Base-by-base conservation (phyloP, 2,888 invertebrate species). In the Himalopsyche tibetana region DNA sequence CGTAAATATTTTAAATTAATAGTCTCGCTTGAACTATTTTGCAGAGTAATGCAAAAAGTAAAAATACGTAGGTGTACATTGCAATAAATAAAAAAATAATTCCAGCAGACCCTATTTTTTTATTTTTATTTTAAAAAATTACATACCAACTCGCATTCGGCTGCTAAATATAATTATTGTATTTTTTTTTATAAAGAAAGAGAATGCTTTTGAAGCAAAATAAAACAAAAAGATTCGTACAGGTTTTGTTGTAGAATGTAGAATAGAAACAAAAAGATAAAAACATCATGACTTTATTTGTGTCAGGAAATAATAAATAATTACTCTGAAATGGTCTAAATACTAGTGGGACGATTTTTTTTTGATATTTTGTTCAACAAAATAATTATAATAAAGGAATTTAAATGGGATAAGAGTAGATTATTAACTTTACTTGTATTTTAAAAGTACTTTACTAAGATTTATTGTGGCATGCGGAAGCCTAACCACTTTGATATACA, bases 1-100 rank as follows among this genome's bases (percentile, higher is more conserved):
- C 19, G 42, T 80, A 80, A 80, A 80, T 80, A 80, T 80, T 80
- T 80, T 11, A 80, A 80, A 80, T 80, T 80, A 42, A 80, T 80
- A n/a, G 80, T 36, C 8, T 80, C 80, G 40, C 8, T 80, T 80
- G 17, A 8, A 40, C 12, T 80, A n/a, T 80, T 40, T 80, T 40
- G 80, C n/a, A 40, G 17, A 80, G 80, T 80, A 80, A 80, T 63
- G 63, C 63, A 63, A 63, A 63, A 63, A 63, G 63, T 63, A 63
- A 19, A 63, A 63, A 19, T 63, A 63, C 19, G 63, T 63, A 63
- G 63, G 63, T 19, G 63, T 63, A 19, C 63, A 63, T 19, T 19
- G 63, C 19, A 9, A 63, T 19, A 15, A 11, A 12, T 8, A 56
- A 19, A 63, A 15, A 63, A 63, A 63, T 15, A 63, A 9, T 6